Conservation (phyloP, 2,113 vertebrate genomes). For the Albula goreensis region DNA sequence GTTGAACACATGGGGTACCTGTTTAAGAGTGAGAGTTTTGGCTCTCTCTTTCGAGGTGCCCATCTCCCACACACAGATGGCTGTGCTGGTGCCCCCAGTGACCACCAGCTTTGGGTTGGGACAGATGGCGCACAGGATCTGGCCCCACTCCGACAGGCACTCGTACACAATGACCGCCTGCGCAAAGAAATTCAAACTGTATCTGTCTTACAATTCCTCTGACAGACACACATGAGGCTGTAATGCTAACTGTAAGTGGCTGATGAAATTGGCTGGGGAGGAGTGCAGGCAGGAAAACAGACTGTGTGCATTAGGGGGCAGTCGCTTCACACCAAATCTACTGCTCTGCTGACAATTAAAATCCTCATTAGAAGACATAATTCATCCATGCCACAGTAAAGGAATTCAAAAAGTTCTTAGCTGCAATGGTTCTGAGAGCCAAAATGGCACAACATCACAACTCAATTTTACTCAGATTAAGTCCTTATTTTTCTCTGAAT, state of each 20-base stretch:
- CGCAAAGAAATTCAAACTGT: conserved; percentile 27
- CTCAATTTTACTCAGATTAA: background rate
- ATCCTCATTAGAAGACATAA: background rate
- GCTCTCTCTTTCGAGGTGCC: conserved; percentile 90
- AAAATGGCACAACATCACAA: background rate
- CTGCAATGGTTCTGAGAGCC: background rate
- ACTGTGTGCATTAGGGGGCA: background rate
- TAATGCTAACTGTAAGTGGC: background rate
- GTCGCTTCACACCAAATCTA: background rate
- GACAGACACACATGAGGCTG: background rate
- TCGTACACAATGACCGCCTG: conserved; percentile 94
- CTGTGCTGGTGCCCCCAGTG: conserved; percentile 90
- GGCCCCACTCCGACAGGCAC: conserved; percentile 94
- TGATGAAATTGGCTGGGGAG: background rate
- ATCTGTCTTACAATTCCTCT: background rate
- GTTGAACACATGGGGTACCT: conserved; percentile 70
- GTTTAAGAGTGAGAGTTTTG: conserved; percentile 87
- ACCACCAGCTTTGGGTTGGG: conserved; percentile 91
- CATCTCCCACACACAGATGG: conserved; percentile 95
- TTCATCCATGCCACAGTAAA: background rate
- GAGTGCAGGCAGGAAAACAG: background rate
- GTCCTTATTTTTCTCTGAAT: background rate
- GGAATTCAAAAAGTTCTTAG: background rate
- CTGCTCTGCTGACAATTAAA: background rate
- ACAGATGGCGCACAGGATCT: conserved; percentile 92